Conservation (phyloP, 2,113 vertebrate genomes). For the Centrocercus urophasianus region DNA sequence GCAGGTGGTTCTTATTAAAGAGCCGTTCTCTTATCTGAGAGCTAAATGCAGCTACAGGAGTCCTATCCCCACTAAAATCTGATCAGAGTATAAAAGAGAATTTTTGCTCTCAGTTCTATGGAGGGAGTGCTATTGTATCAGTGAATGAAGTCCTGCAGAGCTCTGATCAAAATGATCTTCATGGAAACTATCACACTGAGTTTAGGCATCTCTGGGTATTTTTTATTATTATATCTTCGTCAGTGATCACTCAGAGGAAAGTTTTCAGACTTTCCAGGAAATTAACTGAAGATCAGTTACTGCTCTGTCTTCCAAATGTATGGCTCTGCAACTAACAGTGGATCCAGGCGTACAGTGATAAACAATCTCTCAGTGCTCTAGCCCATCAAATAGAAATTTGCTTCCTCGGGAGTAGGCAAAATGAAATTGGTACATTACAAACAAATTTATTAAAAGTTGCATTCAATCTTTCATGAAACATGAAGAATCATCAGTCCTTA, state of each 20-base stretch:
- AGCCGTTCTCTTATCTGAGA: not conserved
- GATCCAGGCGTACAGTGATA: not conserved
- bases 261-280: conserved; percentile 59
- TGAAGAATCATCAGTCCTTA: conserved; percentile 18
- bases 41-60: not conserved
- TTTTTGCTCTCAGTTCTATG: not conserved
- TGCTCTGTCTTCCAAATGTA: conserved; percentile 51
- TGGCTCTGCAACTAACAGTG: conserved; percentile 23
- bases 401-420: conserved; percentile 31
- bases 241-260: not conserved
- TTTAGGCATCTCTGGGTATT: not conserved
- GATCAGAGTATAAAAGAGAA: not conserved
- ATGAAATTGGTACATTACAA: conserved; percentile 44
- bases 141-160: not conserved
- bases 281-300: conserved; percentile 40
- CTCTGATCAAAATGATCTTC: conserved; percentile 13
- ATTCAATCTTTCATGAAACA: not conserved
- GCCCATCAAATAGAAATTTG: conserved; percentile 43
- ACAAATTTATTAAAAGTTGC: conserved; percentile 54
- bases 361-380: not conserved
- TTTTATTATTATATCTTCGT: conserved; percentile 38
- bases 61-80: not conserved
- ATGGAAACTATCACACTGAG: not conserved
- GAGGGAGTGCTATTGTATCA: not conserved
- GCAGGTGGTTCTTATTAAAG: not conserved